These are phyloP conservation scores for Scolanthus callimorphus DNA, from an alignment of 92 coral and sea anemone species.

Conservation along the genomic window DNA sequence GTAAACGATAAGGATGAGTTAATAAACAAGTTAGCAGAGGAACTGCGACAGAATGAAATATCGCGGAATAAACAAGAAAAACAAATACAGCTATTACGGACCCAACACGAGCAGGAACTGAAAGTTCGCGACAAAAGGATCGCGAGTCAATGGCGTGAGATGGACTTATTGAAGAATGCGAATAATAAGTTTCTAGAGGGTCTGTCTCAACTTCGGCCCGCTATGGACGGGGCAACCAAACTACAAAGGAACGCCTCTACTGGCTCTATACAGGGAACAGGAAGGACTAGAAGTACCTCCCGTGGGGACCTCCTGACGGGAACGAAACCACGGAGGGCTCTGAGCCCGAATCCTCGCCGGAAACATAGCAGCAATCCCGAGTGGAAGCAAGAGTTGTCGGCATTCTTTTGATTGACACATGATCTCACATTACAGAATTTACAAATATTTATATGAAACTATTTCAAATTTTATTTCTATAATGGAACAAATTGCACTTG, in stretches of 20 bases:
- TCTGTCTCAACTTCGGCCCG: constrained; percentile 44
- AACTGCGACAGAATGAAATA: constrained; percentile 30
- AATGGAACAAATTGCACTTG: too few relatives aligned
- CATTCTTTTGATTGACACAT: constrained; percentile 41
- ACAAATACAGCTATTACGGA: constrained; percentile 38
- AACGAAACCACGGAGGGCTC: constrained; percentile 17
- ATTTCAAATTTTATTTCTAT: too few relatives aligned
- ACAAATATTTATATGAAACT: too few relatives aligned
- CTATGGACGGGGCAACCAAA: constrained; percentile 1
- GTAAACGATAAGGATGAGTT: constrained; percentile 42
- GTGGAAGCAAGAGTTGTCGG: constrained; percentile 80
- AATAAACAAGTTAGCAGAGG: constrained; percentile 40
- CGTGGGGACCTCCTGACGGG: constrained; percentile 25
- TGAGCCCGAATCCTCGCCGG: constrained; percentile 26
- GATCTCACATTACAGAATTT: too few relatives aligned
- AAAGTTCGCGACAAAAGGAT: constrained; percentile 39
- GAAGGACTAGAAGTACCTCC: constrained; percentile 5
- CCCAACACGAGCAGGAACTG: constrained; percentile 24
- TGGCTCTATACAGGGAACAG: not conserved
- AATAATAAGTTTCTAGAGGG: constrained; percentile 65
- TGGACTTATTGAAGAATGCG: constrained; percentile 56
- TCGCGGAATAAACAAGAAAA: constrained; percentile 29
- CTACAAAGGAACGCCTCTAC: not conserved
- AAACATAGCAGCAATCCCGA: constrained; percentile 37
- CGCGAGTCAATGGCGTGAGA: constrained; percentile 55